Evolutionary conservation across 2,888 invertebrate genomes (phyloP), one percentile per base, ranked within the genome.

Genomic region (Xylota segnis): DNA sequence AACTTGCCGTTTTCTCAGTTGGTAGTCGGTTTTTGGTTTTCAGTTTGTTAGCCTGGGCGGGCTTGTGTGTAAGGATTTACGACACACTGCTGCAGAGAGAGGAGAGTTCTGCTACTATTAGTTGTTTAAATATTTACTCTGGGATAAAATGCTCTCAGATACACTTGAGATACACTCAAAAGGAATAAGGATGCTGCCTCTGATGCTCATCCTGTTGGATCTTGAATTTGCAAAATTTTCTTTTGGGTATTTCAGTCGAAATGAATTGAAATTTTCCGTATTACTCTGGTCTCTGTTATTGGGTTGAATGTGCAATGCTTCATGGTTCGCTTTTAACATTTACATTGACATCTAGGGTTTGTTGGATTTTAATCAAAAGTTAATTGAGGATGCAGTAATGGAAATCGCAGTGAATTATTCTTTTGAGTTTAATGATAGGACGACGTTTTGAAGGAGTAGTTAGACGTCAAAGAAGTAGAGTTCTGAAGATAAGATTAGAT

Each of bases 71-170:
- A 45, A 59, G 45, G 71, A 77, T 83, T 76, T 59, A 16, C 32
- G 58, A 47, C 43, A 47, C 43, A 43, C 70, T 70, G 56, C 45
- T n/a, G n/a, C n/a, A n/a, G n/a, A 56, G 59, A 59, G 23, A 52
- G 52, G n/a, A 54, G 71, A 77, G 34, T 54, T 68, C 63, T 56
- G 61, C 79, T 76, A 81, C 84, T 86, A 86, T 86, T 86, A 86
- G 84, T 81, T 86, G 84, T 76, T 81, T 86, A 86, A 86, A 86
- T 86, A 86, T 86, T 86, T 81, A 86, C 61, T 71, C 27, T 65
- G 59, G 54, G 70, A 86, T 86, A 76, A 86, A 86, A 81, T 52
- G 81, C 71, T 86, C 81, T 71, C 59, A 47, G 47, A 47, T 18
- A 47, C 47, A 81, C 54, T 81, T 54, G 59, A 66, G 63, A 79